Conservation (phyloP, 2,113 vertebrate species). For the Podocnemis expansa region DNA sequence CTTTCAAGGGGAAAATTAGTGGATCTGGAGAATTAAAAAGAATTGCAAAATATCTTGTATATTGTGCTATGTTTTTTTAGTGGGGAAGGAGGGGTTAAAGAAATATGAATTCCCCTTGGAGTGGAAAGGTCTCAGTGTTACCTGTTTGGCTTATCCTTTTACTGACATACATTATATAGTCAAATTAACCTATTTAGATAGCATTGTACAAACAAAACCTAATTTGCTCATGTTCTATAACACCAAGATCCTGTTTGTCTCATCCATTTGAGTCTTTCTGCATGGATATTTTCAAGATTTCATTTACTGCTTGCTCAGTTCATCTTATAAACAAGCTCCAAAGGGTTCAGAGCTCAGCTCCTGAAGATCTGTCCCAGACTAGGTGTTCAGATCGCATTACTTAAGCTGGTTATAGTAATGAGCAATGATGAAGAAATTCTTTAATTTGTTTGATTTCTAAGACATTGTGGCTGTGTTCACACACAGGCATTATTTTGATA, state of each 20-base stretch:
- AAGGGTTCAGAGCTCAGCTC: not conserved
- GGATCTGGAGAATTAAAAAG: not conserved
- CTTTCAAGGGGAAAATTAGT: not conserved
- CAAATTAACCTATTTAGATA: not conserved
- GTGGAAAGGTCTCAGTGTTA: not conserved
- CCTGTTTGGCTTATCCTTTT: not conserved
- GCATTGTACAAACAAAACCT: not conserved
- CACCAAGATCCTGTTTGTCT: not conserved
- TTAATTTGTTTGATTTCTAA: not conserved
- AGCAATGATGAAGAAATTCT: not conserved
- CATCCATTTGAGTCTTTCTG: not conserved
- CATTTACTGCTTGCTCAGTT: not conserved
- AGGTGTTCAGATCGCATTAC: not conserved
- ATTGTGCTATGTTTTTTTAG: not conserved
- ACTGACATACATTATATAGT: not conserved
- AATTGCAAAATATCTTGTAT: not conserved
- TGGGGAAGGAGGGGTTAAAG: not conserved
- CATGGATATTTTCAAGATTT: not conserved
- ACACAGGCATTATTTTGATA: too few species aligned
- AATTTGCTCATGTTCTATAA: not conserved
- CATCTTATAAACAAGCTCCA: not conserved
- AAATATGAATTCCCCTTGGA: not conserved
- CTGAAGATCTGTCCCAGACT: not conserved
- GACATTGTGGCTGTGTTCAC: too few species aligned
- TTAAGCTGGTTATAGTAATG: not conserved